phyloP scores from a whole-genome alignment of 2,797 vertebrate species.

The Cyprinella venusta region DNA sequence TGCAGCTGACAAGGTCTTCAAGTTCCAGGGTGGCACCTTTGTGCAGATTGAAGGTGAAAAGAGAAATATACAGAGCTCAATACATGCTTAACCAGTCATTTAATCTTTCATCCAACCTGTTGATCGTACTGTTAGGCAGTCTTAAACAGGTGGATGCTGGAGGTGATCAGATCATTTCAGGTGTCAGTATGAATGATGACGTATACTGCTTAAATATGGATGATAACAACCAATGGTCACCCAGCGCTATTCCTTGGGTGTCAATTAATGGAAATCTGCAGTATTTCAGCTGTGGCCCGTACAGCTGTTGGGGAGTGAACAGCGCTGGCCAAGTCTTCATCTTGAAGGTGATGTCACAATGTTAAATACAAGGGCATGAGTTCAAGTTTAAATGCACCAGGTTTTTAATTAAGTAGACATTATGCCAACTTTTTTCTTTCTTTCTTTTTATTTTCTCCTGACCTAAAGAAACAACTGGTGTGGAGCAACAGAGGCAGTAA shows the following conservation, averaged over 20 bases:
- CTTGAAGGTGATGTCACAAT: slow-evolving; percentile 52
- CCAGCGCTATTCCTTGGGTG: not conserved
- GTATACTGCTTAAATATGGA: slow-evolving; percentile 47
- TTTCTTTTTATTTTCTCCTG: too few species aligned
- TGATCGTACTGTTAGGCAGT: slow-evolving; percentile 18
- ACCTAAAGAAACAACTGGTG: not conserved
- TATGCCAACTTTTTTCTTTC: fast-evolving
- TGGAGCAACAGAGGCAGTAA: not conserved
- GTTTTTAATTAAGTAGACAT: not conserved
- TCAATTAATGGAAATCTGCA: fast-evolving
- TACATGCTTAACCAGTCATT: not conserved
- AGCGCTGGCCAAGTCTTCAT: not conserved
- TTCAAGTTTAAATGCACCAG: not conserved
- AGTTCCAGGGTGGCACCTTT: slow-evolving; percentile 27
- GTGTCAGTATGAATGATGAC: fast-evolving
- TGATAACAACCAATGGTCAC: fast-evolving
- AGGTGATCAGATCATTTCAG: slow-evolving; percentile 52
- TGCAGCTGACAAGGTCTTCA: not conserved
- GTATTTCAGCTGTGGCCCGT: slow-evolving; percentile 61
- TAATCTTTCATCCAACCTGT: not conserved
- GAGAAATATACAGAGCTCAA: not conserved
- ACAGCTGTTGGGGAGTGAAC: slow-evolving; percentile 64
- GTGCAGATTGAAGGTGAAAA: slow-evolving; percentile 22
- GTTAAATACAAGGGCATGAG: not conserved
- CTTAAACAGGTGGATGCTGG: slow-evolving; percentile 63